Evolutionary conservation across 2,113 vertebrate species (phyloP).

Genomic region (Aspiorhynchus laticeps): DNA sequence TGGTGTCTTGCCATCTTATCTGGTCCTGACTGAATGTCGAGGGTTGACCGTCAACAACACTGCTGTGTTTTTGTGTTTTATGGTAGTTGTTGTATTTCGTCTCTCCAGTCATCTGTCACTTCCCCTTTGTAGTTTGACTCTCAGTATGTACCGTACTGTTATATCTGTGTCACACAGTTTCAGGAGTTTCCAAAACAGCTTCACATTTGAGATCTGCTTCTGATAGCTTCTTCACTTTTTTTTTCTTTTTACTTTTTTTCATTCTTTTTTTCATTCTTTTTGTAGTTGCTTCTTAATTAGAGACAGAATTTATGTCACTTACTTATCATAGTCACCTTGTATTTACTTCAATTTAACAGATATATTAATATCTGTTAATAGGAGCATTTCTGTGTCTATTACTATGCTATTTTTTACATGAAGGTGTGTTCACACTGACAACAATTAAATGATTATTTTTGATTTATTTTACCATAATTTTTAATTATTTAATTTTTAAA

Average conservation of each 20-base stretch:
- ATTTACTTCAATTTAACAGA: slow-evolving; percentile 55
- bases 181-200: neutral
- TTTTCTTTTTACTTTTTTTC: neutral
- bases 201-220: neutral
- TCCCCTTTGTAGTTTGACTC: slow-evolving; percentile 42
- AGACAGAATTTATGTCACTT: neutral
- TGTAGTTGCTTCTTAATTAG: neutral
- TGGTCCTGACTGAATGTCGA: slow-evolving; percentile 16
- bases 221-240: neutral
- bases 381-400: neutral
- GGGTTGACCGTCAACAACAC: slow-evolving; percentile 55
- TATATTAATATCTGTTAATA: neutral
- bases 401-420: neutral
- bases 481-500: too few relatives aligned
- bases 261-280: slow-evolving; percentile 31
- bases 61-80: slow-evolving; percentile 26
- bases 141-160: slow-evolving; percentile 26
- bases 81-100: slow-evolving; percentile 13
- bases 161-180: slow-evolving; percentile 3
- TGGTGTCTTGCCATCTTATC: neutral
- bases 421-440: neutral
- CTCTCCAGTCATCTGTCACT: slow-evolving; percentile 21
- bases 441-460: neutral
- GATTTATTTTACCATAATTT: neutral
- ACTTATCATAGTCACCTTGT: slow-evolving; percentile 67